A percentile compares a stretch with the other conserved stretches of the same genome.
These are phyloP conservation scores for Platysternon megacephalum DNA, from an alignment of 2,113 vertebrate species.

Conservation along the genomic window DNA sequence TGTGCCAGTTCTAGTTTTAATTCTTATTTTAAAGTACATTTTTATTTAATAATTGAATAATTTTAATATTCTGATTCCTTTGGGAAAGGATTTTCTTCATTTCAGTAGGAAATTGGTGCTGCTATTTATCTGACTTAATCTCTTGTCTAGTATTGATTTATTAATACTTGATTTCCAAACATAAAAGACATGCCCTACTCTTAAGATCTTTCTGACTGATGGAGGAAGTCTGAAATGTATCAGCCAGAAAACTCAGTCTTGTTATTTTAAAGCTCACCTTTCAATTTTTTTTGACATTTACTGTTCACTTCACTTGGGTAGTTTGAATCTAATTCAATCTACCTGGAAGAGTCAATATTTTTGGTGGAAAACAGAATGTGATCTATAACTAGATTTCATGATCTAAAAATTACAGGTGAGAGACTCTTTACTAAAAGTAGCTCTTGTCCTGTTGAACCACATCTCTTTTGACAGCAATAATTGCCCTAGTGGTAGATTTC, in stretches of 20 bases:
- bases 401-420: background rate
- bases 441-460: too few species aligned
- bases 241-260: background rate
- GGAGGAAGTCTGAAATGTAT: background rate
- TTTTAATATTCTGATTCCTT: background rate
- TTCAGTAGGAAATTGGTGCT: background rate
- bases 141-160: background rate
- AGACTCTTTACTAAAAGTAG: background rate
- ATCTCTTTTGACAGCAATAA: background rate
- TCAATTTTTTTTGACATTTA: background rate
- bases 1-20: background rate
- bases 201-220: slow-evolving; percentile 1
- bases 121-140: background rate
- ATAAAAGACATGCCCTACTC: background rate
- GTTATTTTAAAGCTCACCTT: background rate
- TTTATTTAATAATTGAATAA: background rate
- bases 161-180: background rate
- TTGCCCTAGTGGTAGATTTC: slow-evolving; percentile 9
- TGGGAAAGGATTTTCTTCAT: background rate
- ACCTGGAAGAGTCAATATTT: background rate
- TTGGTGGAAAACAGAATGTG: background rate
- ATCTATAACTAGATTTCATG: background rate
- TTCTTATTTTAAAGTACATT: background rate
- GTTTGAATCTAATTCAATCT: background rate
- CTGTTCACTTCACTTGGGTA: background rate